Conservation (phyloP, 2,797 vertebrate genomes). For the Pseudochirops corinnae region DNA sequence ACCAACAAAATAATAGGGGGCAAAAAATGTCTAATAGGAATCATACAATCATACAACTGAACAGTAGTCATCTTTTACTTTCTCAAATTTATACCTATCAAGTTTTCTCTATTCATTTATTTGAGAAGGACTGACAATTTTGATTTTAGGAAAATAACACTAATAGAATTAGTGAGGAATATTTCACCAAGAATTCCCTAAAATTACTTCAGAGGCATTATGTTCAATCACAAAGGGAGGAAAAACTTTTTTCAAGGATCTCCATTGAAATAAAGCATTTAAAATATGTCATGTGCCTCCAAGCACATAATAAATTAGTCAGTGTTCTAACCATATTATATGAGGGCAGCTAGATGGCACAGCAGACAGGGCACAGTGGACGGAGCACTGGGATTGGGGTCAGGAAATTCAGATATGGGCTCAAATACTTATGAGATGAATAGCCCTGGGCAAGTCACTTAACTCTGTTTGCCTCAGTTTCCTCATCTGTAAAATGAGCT, state of each 20-base stretch:
- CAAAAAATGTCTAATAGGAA: not conserved
- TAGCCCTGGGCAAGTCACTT: not conserved
- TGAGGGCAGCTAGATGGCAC: not conserved
- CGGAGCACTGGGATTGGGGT: not conserved
- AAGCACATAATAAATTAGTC: conserved; percentile 24
- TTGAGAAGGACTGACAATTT: conserved; percentile 26
- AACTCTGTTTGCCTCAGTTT: not conserved
- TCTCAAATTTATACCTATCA: not conserved
- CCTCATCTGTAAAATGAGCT: not conserved
- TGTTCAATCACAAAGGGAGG: not conserved
- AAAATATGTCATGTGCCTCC: not conserved
- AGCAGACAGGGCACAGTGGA: not conserved
- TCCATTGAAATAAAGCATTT: conserved; percentile 8
- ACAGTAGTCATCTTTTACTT: not conserved
- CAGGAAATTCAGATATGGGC: not conserved
- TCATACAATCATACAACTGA: not conserved
- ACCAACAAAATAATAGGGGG: not conserved
- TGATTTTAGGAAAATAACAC: conserved; percentile 20
- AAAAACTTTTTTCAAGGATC: conserved; percentile 31
- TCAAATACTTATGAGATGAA: not conserved
- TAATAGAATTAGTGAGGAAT: conserved; percentile 9
- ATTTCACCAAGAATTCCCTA: not conserved
- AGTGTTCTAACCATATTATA: conserved; percentile 6
- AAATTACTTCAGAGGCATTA: not conserved
- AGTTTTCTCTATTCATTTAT: not conserved